Evolutionary conservation across 1,140 invertebrate species (phyloP).

Genomic region (Achatina immaculata): DNA sequence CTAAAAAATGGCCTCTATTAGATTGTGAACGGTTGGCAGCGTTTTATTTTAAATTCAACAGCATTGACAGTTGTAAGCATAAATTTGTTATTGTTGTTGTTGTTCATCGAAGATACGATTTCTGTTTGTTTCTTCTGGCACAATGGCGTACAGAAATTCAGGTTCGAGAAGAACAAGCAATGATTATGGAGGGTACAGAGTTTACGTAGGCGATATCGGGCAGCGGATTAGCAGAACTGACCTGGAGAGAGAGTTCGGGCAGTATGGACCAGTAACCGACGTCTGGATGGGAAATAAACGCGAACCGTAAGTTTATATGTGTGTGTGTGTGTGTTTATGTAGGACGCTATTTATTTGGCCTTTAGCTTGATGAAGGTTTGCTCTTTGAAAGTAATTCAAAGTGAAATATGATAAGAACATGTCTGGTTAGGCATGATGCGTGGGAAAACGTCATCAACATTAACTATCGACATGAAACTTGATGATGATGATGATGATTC

Average conservation of each 20-base stretch:
- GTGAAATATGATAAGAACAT: too few species aligned
- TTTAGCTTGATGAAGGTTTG: too few species aligned
- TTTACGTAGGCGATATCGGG: slow-evolving; percentile 36
- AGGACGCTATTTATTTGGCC: too few species aligned
- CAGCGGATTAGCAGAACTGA: slow-evolving; percentile 14
- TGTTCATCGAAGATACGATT: not conserved
- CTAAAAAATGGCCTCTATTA: not conserved
- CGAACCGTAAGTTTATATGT: slow-evolving; percentile 20
- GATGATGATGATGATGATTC: too few species aligned
- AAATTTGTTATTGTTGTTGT: not conserved
- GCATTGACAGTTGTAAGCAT: not conserved
- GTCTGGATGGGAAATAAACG: slow-evolving; percentile 35
- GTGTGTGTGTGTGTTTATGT: too few species aligned
- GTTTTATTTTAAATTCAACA: not conserved
- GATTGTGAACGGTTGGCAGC: not conserved
- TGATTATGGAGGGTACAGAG: slow-evolving; percentile 27
- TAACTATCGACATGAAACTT: too few species aligned
- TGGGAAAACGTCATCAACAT: too few species aligned
- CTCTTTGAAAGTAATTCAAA: too few species aligned
- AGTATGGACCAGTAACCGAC: slow-evolving; percentile 34
- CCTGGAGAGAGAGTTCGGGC: slow-evolving; percentile 35
- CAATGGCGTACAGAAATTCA: slow-evolving; percentile 17
- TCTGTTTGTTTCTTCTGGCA: not conserved
- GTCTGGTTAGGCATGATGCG: too few species aligned
- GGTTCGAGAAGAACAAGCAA: slow-evolving; percentile 9